Percentiles rank a stretch among this genome's conserved stretches.
These are phyloP conservation scores for Sphaeridia pumilis DNA, from an alignment of 2,888 invertebrate species.

Conservation along the genomic window DNA sequence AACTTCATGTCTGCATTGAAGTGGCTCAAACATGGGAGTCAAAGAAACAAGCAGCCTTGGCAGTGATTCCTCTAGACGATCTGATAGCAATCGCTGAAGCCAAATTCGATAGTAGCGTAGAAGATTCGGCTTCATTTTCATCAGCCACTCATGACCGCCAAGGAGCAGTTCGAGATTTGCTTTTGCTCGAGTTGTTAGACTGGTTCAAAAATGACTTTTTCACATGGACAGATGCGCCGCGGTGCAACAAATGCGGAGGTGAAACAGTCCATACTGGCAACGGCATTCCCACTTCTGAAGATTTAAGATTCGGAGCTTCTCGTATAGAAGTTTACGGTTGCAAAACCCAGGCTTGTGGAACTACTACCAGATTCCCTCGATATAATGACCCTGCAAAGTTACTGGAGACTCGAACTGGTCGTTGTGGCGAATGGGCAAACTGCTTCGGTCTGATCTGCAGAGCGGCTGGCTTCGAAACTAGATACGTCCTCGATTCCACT, in stretches of 20 bases:
- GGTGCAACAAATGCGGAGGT: conserved; percentile 55
- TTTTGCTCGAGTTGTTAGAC: conserved; percentile 62
- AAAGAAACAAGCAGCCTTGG: conserved; percentile 50
- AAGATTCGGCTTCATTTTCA: neutral
- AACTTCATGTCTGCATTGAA: neutral
- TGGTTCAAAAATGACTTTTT: conserved; percentile 96
- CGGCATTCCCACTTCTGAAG: conserved; percentile 44
- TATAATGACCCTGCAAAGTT: conserved; percentile 70
- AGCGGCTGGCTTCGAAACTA: conserved; percentile 39
- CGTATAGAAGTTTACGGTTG: conserved; percentile 45
- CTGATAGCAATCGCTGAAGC: conserved; percentile 52
- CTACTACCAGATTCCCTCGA: conserved; percentile 60
- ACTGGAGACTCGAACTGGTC: conserved; percentile 67
- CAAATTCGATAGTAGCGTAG: conserved; percentile 23
- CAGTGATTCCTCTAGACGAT: conserved; percentile 54
- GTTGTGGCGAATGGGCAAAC: conserved; percentile 98
- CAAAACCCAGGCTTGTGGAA: conserved; percentile 2
- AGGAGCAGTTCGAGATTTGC: conserved; percentile 55
- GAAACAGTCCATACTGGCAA: conserved; percentile 45
- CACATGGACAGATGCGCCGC: conserved; percentile 70
- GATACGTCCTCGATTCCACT: conserved; percentile 55
- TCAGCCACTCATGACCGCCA: conserved; percentile 40
- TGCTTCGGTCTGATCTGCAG: conserved; percentile 72
- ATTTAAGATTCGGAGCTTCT: conserved; percentile 40
- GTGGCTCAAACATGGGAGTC: conserved; percentile 6